Evolutionary conservation across 2,113 vertebrate species (phyloP).

Genomic region (Pachyramphus minor): DNA sequence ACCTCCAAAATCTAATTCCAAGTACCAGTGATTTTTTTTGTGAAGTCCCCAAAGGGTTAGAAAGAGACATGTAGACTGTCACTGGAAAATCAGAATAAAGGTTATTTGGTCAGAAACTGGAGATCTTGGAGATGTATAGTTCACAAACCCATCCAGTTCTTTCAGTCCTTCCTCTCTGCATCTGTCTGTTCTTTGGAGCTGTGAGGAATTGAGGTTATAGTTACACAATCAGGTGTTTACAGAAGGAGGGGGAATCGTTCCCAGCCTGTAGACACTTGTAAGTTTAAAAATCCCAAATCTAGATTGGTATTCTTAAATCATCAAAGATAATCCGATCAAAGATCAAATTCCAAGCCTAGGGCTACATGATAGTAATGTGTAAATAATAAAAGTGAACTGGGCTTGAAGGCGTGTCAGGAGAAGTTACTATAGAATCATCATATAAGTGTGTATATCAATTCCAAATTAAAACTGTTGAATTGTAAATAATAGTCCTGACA

Average conservation of each 20-base stretch:
- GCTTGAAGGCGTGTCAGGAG: not conserved
- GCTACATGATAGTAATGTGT: not conserved
- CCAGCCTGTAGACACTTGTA: not conserved
- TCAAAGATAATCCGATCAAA: not conserved
- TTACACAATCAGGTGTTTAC: not conserved
- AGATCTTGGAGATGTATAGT: not conserved
- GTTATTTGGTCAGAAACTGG: not conserved
- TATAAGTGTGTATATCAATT: not conserved
- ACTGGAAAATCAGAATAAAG: not conserved
- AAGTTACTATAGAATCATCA: not conserved
- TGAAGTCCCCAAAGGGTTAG: not conserved
- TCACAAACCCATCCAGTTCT: not conserved
- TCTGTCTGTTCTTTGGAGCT: not conserved
- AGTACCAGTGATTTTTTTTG: not conserved
- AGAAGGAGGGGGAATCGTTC: not conserved
- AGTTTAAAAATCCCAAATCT: not conserved
- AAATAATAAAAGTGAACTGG: not conserved
- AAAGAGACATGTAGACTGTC: not conserved
- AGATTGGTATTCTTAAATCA: not conserved
- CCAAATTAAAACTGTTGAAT: not conserved
- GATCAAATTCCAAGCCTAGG: not conserved
- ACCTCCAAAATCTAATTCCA: not conserved
- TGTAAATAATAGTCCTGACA: not conserved
- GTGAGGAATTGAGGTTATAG: not conserved
- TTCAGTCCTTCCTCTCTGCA: not conserved